phyloP scores from a whole-genome alignment of 2,888 invertebrate species.

The Graphium colonna region DNA sequence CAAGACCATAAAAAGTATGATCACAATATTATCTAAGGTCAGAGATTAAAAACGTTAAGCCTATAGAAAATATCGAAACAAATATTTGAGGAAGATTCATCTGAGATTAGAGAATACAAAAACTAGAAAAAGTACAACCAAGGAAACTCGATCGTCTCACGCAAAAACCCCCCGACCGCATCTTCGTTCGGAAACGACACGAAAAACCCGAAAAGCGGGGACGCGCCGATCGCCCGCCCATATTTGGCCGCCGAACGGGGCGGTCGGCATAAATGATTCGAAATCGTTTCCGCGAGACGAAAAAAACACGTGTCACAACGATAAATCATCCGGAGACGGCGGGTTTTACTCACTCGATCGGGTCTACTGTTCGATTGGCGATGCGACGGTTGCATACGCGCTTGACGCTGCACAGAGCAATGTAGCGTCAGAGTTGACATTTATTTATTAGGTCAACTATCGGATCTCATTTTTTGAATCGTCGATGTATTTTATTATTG shows the following conservation, averaged over 20 bases:
- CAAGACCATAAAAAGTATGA: too few relatives aligned
- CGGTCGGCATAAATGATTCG: slow-evolving; percentile 74
- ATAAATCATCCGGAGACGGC: slow-evolving; percentile 72
- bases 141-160: slow-evolving; percentile 18
- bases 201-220: slow-evolving; percentile 55
- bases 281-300: slow-evolving; percentile 74
- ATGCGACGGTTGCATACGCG: slow-evolving; percentile 59
- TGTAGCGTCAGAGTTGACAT: slow-evolving; percentile 3
- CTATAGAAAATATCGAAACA: too few relatives aligned
- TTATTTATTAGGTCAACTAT: too few relatives aligned
- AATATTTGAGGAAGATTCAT: too few relatives aligned
- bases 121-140: neutral
- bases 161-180: slow-evolving; percentile 38
- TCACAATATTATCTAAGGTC: too few relatives aligned
- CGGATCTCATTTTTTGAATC: too few relatives aligned
- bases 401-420: neutral
- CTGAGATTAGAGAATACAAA: too few relatives aligned
- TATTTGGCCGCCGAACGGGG: slow-evolving; percentile 38
- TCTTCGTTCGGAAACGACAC: slow-evolving; percentile 39
- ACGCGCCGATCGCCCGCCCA: slow-evolving; percentile 41
- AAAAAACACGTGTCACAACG: slow-evolving; percentile 76
- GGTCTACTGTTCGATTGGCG: slow-evolving; percentile 71
- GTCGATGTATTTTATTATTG: too few relatives aligned
- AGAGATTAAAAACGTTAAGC: too few relatives aligned
- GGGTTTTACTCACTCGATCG: slow-evolving; percentile 72